Base-by-base conservation (phyloP, 2,113 vertebrate species). In the Porphyrio hochstetteri region DNA sequence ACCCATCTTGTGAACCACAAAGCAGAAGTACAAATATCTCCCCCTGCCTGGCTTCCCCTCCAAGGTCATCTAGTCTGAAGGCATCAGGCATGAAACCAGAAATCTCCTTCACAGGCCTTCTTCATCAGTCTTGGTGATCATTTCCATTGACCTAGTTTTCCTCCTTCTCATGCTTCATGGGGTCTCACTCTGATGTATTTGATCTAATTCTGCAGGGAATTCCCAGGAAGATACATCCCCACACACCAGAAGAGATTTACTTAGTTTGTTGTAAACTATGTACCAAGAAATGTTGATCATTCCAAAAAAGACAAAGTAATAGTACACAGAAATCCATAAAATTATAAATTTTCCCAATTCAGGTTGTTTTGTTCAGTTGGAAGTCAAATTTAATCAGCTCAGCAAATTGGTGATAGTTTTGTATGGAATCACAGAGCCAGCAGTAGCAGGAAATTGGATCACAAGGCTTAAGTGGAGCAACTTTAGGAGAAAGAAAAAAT, bases 141-240 rank as follows among this genome's bases (percentile, higher is more conserved):
- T 93, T 92, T 78, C 82, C 76, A 60, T 1, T 95, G 94, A 93
- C 94, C 94, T 93, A 92, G 23, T 96, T 96, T 95, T 93, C 46
- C 79, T 90, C 4, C 82, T 63, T 9, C 55, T 92, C 50, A 53
- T 38, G 55, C 56, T 80, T 70, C 83, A 52, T 46, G 16, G 44
- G 29, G 55, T 25, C 86, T 89, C 52, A 72, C 72, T 56, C 4
- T 1, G 42, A 53, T 53, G 60, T 29, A 24, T 64, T 18, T n/a
- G 61, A 40, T 38, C 0, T 1, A 33, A 79, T 55, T 46, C 87
- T 8, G 7, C 74, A 56, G 86, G 86, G 88, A 91, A 93, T 71
- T 75, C 86, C 86, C 72, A 27, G 46, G 19, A 65, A 89, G 60
- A 72, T 11, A 17, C 36, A 67, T 42, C 77, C 63, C 61, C 38